phyloP scores from a whole-genome alignment of 2,888 invertebrate genomes.

The Pasiphila rectangulata region DNA sequence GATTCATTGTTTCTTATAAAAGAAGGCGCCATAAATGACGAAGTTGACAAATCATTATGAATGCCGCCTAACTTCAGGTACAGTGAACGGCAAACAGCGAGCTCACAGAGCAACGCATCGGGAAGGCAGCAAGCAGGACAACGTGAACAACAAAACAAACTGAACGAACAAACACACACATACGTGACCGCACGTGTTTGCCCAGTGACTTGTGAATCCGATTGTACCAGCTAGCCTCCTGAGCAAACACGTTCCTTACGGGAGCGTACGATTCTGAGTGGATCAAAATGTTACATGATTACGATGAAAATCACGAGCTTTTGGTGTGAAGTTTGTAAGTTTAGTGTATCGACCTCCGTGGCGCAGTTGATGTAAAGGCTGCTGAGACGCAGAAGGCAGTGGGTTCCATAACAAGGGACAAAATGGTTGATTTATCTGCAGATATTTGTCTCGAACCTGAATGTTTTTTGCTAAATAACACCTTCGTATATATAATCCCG shows the following conservation, averaged over 20 bases:
- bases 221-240: slow-evolving; percentile 4
- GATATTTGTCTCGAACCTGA: not conserved
- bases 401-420: too few species aligned
- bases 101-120: not conserved
- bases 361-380: too few species aligned
- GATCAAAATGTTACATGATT: not conserved
- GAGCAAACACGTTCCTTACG: not conserved
- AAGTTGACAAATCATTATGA: too few species aligned
- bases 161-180: slow-evolving; percentile 8
- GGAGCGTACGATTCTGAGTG: not conserved
- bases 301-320: not conserved
- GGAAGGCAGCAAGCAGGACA: slow-evolving; percentile 5
- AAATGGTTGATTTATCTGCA: too few species aligned
- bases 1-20: too few species aligned
- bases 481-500: too few species aligned
- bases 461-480: too few species aligned
- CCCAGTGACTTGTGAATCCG: slow-evolving; percentile 11
- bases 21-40: too few species aligned
- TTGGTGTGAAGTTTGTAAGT: too few species aligned
- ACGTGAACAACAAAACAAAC: slow-evolving; percentile 7
- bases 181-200: slow-evolving; percentile 16
- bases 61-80: too few species aligned
- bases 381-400: too few species aligned
- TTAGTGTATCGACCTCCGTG: too few species aligned
- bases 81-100: not conserved